These are phyloP conservation scores for Yasuhikotakia modesta DNA, from an alignment of 2,797 vertebrate species.

Conservation along the genomic window DNA sequence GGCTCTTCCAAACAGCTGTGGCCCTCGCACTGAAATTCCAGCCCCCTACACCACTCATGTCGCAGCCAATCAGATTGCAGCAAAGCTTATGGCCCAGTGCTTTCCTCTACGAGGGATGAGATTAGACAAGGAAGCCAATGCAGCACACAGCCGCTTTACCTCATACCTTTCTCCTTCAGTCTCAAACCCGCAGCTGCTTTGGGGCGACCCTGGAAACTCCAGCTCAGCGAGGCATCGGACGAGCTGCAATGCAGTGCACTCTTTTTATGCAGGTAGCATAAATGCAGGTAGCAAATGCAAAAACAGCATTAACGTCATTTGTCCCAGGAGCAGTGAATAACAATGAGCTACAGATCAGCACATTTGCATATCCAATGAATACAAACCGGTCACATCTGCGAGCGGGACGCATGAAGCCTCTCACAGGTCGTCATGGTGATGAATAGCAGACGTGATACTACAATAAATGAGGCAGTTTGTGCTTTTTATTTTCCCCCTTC, in stretches of 20 bases:
- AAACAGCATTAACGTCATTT: slow-evolving; percentile 36
- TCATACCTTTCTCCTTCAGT: slow-evolving; percentile 26
- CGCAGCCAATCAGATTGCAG: slow-evolving; percentile 48
- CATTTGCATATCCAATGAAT: slow-evolving; percentile 62
- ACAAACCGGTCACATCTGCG: slow-evolving; percentile 65
- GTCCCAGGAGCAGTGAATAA: slow-evolving; percentile 52
- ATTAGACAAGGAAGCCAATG: slow-evolving; percentile 52
- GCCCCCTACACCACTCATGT: slow-evolving; percentile 53
- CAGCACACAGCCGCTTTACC: slow-evolving; percentile 36
- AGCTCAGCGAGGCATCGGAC: background rate
- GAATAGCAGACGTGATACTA: slow-evolving; percentile 52
- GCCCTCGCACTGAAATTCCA: slow-evolving; percentile 55
- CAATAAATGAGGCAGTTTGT: slow-evolving; percentile 55
- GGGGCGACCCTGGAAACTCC: slow-evolving; percentile 15
- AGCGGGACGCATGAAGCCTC: slow-evolving; percentile 54
- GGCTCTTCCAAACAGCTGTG: slow-evolving; percentile 58
- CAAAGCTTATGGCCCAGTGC: slow-evolving; percentile 61
- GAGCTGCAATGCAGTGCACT: background rate
- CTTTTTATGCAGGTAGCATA: background rate
- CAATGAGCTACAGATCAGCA: slow-evolving; percentile 54
- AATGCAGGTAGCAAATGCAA: background rate
- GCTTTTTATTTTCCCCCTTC: slow-evolving; percentile 5
- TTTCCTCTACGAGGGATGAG: slow-evolving; percentile 46
- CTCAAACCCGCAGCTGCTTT: slow-evolving; percentile 32
- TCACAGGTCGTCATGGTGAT: slow-evolving; percentile 61